Base-by-base conservation (phyloP, 1,140 invertebrate genomes). In the Daktulosphaira vitifoliae region DNA sequence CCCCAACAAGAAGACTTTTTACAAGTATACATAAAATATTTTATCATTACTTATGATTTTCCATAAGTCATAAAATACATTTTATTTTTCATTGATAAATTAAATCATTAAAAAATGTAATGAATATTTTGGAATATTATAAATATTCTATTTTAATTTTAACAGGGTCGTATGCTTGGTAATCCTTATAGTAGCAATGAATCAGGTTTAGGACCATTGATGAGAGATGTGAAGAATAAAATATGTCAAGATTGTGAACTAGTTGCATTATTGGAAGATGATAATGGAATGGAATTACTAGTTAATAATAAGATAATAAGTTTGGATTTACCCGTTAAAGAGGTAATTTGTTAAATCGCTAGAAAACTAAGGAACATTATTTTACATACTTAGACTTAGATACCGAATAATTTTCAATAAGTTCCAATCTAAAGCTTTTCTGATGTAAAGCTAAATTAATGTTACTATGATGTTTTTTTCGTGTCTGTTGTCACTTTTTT, bases 291-390 rank as follows among this genome's bases (percentile, higher is more conserved):
- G 94, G 96, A 98, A 75, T 78, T 98, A 54, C 79, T 98, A n/a
- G 95, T 99, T 0, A 93, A 94, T 72, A 98, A 98, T 75, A 98
- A 98, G 78, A 98, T 98, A 54, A 98, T 99, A 71, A 94, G 90
- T 67, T 78, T 98, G 0, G 95, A 98, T 78, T 77, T 99, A 53
- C 89, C 91, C 0, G 94, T 98, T 0, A 93, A 92, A 75, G 94
- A 98, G 71, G 90, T 92, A 66, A 22, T 50, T 48, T 68, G 11
- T 33, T 33, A 33, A 33, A n/a, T n/a, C n/a, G n/a, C n/a, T n/a
- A n/a, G n/a, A n/a, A n/a, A n/a, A n/a, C n/a, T n/a, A n/a, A n/a
- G n/a, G n/a, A n/a, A n/a, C n/a, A n/a, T n/a, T n/a, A n/a, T n/a
- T n/a, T n/a, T n/a, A n/a, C n/a, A n/a, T n/a, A n/a, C n/a, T n/a